Base-by-base conservation (phyloP, 2,888 invertebrate species). In the Auanema freiburgensis region DNA sequence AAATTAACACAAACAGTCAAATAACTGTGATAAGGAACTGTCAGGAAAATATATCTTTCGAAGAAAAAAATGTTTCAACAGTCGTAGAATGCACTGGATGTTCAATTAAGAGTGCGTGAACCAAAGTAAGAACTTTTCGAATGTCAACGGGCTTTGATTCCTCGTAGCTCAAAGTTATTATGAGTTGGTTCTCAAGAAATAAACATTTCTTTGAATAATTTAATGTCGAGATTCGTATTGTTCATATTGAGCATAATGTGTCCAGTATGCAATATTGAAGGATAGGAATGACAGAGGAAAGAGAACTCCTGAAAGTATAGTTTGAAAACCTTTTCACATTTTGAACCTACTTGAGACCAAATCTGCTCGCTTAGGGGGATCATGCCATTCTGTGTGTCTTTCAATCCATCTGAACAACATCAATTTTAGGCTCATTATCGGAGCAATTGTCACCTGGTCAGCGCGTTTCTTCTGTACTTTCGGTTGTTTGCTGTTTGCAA, bases 361-460 rank as follows among this genome's bases (percentile, higher is more conserved):
- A 59, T 80, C 80, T 0, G 77, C 75, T 55, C 76, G 65, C 59
- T 80, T 80, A 24, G 80, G 73, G 40, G 71, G 63, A 63, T 80
- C 80, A 43, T 79, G 72, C 64, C 74, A 73, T 56, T 78, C 78
- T 16, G 77, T 68, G 24, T 76, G 69, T 11, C 63, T 69, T 40
- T 66, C 63, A 24, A 80, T 64, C 74, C 74, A 75, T 53, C 72
- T 68, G 58, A 68, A 60, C 11, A 56, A 21, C 33, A 65, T 67
- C n/a, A n/a, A 50, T 49, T 10, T 12, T 1, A 52, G 40, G 10
- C 49, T 33, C 18, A 24, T 43, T 11, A 53, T 43, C 14, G 5
- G 16, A 16, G 46, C 25, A 16, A 12, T 10, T n/a, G 4, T 25
- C 43, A 61, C 56, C 63, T 51, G 43, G 23, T 59, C 24, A 51